Percentiles rank a stretch among this genome's conserved stretches.
These are phyloP conservation scores for Didymodactylos carnosus DNA, from an alignment of 2,888 invertebrate species.

Conservation along the genomic window DNA sequence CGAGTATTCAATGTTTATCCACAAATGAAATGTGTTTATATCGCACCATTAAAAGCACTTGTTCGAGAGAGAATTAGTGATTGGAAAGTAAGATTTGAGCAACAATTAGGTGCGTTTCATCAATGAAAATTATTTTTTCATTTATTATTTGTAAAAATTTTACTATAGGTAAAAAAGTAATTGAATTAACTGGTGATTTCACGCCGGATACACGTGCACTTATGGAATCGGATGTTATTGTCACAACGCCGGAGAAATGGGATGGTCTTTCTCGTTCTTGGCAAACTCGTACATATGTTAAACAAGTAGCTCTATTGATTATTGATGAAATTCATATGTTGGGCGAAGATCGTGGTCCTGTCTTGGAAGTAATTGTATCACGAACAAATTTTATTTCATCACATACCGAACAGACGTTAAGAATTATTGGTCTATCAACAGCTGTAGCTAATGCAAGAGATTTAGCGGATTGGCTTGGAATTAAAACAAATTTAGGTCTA, in stretches of 20 bases:
- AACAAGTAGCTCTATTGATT: slow-evolving; percentile 63
- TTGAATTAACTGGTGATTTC: slow-evolving; percentile 83
- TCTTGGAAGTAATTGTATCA: slow-evolving; percentile 86
- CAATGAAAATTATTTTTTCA: too few relatives aligned
- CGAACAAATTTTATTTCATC: slow-evolving; percentile 84
- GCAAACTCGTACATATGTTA: slow-evolving; percentile 83
- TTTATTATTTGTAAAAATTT: too few relatives aligned
- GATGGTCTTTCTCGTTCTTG: slow-evolving; percentile 94
- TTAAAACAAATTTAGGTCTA: slow-evolving; percentile 54
- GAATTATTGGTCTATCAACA: slow-evolving; percentile 84
- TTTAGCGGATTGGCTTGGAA: slow-evolving; percentile 83
- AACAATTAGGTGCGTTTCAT: too few relatives aligned
- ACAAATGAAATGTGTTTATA: slow-evolving; percentile 59
- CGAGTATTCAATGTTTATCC: slow-evolving; percentile 63
- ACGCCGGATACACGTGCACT: slow-evolving; percentile 68
- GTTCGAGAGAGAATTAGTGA: slow-evolving; percentile 86
- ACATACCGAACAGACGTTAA: slow-evolving; percentile 57
- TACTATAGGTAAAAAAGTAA: slow-evolving; percentile 45
- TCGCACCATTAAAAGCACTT: slow-evolving; percentile 88
- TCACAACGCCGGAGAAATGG: slow-evolving; percentile 99
- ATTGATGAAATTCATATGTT: slow-evolving; percentile 96
- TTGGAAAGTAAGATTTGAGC: slow-evolving; percentile 52
- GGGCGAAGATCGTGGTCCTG: slow-evolving; percentile 47
- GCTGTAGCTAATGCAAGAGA: slow-evolving; percentile 92
- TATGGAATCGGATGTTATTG: slow-evolving; percentile 64